Percentiles rank a stretch among this genome's conserved stretches.
Evolutionary conservation across 2,113 vertebrate genomes (phyloP).

Genomic region (Nymphicus hollandicus): DNA sequence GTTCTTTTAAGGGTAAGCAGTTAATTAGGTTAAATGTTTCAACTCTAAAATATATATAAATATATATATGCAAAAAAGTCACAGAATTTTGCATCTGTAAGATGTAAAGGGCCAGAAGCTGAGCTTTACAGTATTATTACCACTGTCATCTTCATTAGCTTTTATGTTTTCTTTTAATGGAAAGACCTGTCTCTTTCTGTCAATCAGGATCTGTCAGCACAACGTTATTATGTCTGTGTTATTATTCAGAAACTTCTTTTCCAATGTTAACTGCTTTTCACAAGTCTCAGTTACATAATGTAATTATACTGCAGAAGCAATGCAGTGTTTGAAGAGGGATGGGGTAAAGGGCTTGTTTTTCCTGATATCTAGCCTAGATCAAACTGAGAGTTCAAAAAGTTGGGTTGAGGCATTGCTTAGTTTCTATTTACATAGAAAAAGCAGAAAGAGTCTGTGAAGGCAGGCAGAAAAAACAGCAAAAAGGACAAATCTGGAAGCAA

Average conservation of each 20-base stretch:
- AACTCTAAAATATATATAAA: not conserved
- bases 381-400: not conserved
- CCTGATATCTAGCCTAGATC: not conserved
- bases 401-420: not conserved
- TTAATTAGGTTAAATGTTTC: slow-evolving; percentile 57
- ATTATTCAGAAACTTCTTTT: slow-evolving; percentile 27
- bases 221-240: not conserved
- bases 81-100: not conserved
- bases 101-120: not conserved
- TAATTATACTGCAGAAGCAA: not conserved
- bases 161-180: slow-evolving; percentile 38
- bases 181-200: slow-evolving; percentile 12
- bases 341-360: not conserved
- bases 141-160: not conserved
- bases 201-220: slow-evolving; percentile 24
- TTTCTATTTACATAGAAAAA: not conserved
- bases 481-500: not conserved
- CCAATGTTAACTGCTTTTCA: slow-evolving; percentile 3
- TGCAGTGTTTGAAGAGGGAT: not conserved
- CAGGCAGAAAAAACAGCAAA: not conserved
- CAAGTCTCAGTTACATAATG: not conserved
- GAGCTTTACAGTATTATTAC: not conserved
- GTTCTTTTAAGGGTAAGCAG: slow-evolving; percentile 6
- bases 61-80: not conserved
- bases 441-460: not conserved